Conservation (phyloP, 2,797 vertebrate genomes). For the Microcaecilia unicolor region DNA sequence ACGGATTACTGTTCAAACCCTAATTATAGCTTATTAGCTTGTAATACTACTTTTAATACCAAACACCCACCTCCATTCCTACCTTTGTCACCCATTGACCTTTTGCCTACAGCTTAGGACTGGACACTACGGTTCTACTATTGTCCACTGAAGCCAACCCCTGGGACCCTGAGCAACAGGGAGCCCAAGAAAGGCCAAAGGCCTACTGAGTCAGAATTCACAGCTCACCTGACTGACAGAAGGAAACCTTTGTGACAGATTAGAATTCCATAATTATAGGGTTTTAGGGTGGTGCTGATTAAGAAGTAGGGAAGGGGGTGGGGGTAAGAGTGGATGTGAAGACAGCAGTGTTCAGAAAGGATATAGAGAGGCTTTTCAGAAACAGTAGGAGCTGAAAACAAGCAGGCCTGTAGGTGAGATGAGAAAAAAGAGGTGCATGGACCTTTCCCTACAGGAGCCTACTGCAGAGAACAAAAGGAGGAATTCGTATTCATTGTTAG, state of each 20-base stretch:
- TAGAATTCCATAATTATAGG: conserved; percentile 33
- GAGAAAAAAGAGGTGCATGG: conserved; percentile 4
- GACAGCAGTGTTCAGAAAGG: conserved; percentile 41
- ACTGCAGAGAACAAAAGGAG: background rate
- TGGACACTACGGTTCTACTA: conserved; percentile 23
- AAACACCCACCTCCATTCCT: conserved; percentile 32
- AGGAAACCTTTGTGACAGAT: conserved; percentile 36
- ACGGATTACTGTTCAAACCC: conserved; percentile 39
- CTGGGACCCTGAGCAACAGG: conserved; percentile 5
- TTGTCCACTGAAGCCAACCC: conserved; percentile 19
- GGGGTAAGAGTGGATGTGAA: too few relatives aligned
- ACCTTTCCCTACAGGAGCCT: background rate
- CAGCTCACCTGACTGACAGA: conserved; percentile 40
- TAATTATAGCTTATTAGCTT: conserved; percentile 49
- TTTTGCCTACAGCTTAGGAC: conserved; percentile 17
- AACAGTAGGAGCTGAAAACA: conserved; percentile 33
- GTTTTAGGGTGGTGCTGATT: conserved; percentile 28
- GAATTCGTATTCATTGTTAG: conserved; percentile 14
- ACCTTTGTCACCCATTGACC: conserved; percentile 52
- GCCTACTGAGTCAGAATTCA: conserved; percentile 7
- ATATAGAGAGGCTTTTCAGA: conserved; percentile 44
- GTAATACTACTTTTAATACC: conserved; percentile 45
- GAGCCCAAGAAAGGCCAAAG: background rate
- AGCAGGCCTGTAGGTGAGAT: conserved; percentile 29
- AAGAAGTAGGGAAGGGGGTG: background rate